phyloP scores from a whole-genome alignment of 2,113 vertebrate genomes.

The Dipodomys spectabilis region DNA sequence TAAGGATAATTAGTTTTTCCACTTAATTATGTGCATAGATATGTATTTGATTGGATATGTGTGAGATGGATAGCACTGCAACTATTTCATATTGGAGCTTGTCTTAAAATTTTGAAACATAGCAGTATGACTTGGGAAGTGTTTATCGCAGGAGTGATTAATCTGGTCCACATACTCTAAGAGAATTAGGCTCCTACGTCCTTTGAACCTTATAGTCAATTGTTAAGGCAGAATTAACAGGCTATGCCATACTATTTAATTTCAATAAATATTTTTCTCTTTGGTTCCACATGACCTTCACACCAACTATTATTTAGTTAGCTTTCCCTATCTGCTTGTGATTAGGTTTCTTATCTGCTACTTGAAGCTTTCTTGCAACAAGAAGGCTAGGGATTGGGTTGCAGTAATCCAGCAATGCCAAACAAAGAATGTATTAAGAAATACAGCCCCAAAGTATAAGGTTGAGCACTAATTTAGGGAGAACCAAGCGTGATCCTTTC shows the following conservation, averaged over 20 bases:
- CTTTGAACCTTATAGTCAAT: slow-evolving; percentile 3
- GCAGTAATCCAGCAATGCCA: slow-evolving; percentile 66
- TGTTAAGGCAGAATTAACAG: slow-evolving; percentile 6
- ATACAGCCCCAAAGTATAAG: slow-evolving; percentile 25
- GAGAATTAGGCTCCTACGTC: neutral
- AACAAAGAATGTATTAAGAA: slow-evolving; percentile 51
- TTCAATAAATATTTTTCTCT: slow-evolving; percentile 36
- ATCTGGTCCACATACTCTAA: neutral
- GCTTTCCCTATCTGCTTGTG: neutral
- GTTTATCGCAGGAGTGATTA: neutral
- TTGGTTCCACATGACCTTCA: neutral
- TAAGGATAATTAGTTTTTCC: neutral
- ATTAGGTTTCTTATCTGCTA: slow-evolving; percentile 50
- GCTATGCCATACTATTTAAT: neutral
- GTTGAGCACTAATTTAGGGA: slow-evolving; percentile 1
- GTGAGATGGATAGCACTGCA: neutral
- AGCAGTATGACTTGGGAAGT: neutral
- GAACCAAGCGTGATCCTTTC: slow-evolving; percentile 42
- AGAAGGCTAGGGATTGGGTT: slow-evolving; percentile 57
- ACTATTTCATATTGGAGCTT: neutral
- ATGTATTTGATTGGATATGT: neutral
- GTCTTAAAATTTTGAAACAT: neutral
- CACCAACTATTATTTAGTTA: neutral
- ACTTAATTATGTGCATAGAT: neutral
- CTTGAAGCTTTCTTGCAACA: slow-evolving; percentile 60